Evolutionary conservation across 2,888 invertebrate genomes (phyloP).

Genomic region (Stenodera caucasica): DNA sequence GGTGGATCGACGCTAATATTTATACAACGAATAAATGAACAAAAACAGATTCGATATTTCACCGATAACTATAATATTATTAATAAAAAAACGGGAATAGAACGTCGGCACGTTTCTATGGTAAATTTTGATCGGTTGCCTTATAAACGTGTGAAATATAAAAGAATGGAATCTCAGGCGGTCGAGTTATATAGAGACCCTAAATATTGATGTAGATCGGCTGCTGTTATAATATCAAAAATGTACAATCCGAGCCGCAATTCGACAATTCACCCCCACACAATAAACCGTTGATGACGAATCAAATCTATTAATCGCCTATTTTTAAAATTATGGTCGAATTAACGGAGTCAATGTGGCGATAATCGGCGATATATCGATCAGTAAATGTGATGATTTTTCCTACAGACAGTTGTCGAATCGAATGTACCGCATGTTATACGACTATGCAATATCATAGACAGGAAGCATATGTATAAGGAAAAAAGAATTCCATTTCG

Average conservation of each 20-base stretch:
- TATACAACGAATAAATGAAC: background rate
- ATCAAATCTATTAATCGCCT: too few species aligned
- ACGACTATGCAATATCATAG: slow-evolving; percentile 43
- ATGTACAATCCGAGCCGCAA: slow-evolving; percentile 25
- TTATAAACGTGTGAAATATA: slow-evolving; percentile 41
- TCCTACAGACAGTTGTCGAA: too few species aligned
- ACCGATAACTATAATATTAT: too few species aligned
- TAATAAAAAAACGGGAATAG: background rate
- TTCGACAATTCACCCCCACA: too few species aligned
- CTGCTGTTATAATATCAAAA: slow-evolving; percentile 27
- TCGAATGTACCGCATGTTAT: slow-evolving; percentile 39
- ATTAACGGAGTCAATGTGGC: too few species aligned
- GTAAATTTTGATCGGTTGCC: slow-evolving; percentile 32
- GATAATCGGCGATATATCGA: too few species aligned
- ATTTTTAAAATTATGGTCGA: too few species aligned
- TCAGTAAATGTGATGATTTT: too few species aligned
- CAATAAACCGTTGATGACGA: too few species aligned
- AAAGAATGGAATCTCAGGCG: slow-evolving; percentile 46
- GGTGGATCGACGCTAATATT: background rate
- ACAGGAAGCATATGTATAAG: slow-evolving; percentile 46
- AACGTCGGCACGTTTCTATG: slow-evolving; percentile 26
- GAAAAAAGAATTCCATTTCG: slow-evolving; percentile 48
- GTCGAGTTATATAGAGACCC: slow-evolving; percentile 42
- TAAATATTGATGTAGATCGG: slow-evolving; percentile 43
- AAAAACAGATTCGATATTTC: background rate